phyloP scores from a whole-genome alignment of 2,888 invertebrate genomes.

The Tiphia femorata region DNA sequence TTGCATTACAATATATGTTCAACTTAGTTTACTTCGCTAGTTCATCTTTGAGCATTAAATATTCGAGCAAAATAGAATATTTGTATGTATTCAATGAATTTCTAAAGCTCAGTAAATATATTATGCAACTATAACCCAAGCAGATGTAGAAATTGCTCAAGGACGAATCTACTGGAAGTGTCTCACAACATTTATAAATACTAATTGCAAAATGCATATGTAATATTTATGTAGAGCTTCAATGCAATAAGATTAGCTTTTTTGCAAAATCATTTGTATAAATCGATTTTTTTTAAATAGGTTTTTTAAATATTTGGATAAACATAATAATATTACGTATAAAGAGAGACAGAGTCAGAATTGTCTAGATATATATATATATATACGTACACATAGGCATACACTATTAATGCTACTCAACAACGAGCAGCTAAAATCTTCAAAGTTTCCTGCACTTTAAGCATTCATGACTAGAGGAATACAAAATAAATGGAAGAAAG shows the following conservation, averaged over 20 bases:
- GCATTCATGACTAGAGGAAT: conserved; percentile 46
- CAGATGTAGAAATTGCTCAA: conserved; percentile 15
- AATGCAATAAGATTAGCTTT: conserved; percentile 35
- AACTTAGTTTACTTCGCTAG: background rate
- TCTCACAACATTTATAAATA: conserved; percentile 32
- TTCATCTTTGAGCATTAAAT: background rate
- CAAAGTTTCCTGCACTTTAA: conserved; percentile 46
- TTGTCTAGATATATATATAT: conserved; percentile 51
- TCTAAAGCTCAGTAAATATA: conserved; percentile 1
- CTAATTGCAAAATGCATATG: conserved; percentile 21
- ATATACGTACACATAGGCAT: conserved; percentile 29
- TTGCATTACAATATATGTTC: background rate
- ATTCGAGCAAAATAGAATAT: background rate
- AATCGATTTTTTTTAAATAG: conserved; percentile 37
- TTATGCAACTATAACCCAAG: conserved; percentile 15
- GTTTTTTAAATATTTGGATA: conserved; percentile 38
- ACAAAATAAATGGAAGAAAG: conserved; percentile 9
- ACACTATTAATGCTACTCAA: conserved; percentile 20
- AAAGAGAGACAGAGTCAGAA: conserved; percentile 44
- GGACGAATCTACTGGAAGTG: conserved; percentile 27
- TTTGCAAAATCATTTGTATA: conserved; percentile 44
- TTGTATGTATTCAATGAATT: background rate
- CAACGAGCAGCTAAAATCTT: conserved; percentile 31
- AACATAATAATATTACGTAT: conserved; percentile 37
- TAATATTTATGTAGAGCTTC: conserved; percentile 28